Evolutionary conservation across 2,888 invertebrate species (phyloP).

Genomic region (Luffia ferchaultella): DNA sequence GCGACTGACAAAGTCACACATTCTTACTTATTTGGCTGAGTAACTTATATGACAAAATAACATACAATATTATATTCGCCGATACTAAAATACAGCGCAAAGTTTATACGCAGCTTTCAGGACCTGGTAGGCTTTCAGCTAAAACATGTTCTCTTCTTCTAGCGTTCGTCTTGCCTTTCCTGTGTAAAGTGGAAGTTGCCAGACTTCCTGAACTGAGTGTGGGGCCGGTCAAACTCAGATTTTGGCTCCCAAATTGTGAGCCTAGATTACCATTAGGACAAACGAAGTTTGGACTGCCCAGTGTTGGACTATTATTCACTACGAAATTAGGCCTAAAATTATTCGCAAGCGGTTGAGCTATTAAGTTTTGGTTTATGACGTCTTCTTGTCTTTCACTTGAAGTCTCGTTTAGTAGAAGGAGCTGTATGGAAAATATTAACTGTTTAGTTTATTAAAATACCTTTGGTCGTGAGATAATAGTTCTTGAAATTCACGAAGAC

Average conservation of each 20-base stretch:
- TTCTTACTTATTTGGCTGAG: no score
- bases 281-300: slow-evolving; percentile 58
- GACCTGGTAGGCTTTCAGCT: slow-evolving; percentile 85
- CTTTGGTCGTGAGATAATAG: no score
- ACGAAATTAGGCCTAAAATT: slow-evolving; percentile 52
- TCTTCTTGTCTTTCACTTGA: slow-evolving; percentile 44
- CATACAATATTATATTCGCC: background rate
- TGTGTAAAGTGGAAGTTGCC: slow-evolving; percentile 50
- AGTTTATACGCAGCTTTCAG: slow-evolving; percentile 83
- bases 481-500: no score
- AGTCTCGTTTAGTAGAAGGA: slow-evolving; percentile 39
- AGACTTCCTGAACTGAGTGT: slow-evolving; percentile 53
- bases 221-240: slow-evolving; percentile 42
- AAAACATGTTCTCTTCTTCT: slow-evolving; percentile 79
- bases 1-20: no score
- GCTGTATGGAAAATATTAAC: slow-evolving; percentile 29
- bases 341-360: slow-evolving; percentile 31
- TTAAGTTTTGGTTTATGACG: slow-evolving; percentile 44
- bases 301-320: slow-evolving; percentile 49
- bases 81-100: slow-evolving; percentile 1
- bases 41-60: no score
- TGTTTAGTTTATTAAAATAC: background rate
- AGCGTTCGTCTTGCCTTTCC: slow-evolving; percentile 57
- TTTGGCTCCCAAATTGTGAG: slow-evolving; percentile 51
- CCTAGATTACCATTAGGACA: slow-evolving; percentile 52